phyloP scores from a whole-genome alignment of 37 sponge, comb jelly and placozoan genomes.

The Eunapius fragilis region DNA sequence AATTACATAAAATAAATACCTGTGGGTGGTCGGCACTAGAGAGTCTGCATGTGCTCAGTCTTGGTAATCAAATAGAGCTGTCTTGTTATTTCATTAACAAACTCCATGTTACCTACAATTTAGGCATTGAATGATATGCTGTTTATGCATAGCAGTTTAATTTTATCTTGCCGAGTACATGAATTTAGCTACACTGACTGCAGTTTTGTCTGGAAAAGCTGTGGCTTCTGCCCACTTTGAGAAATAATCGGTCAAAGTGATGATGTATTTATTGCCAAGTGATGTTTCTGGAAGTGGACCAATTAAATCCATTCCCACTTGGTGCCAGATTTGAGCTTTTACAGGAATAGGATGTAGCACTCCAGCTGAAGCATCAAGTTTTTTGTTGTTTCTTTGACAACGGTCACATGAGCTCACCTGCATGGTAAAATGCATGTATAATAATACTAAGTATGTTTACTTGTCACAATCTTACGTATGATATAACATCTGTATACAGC shows the following conservation, averaged over 20 bases:
- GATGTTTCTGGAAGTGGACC: slow-evolving; percentile 48
- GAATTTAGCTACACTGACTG: slow-evolving; percentile 31
- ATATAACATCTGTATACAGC: slow-evolving; percentile 19
- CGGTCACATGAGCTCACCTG: slow-evolving; percentile 37
- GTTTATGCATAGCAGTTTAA: background rate
- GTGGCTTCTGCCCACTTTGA: slow-evolving; percentile 66
- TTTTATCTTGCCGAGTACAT: slow-evolving; percentile 6
- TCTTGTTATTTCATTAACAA: background rate
- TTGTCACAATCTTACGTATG: slow-evolving; percentile 13
- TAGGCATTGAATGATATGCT: background rate
- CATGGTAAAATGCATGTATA: background rate
- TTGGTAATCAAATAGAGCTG: slow-evolving; percentile 17
- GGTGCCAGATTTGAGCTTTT: slow-evolving; percentile 15
- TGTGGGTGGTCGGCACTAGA: slow-evolving; percentile 29
- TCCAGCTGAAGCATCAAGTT: slow-evolving; percentile 22
- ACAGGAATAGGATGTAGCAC: slow-evolving; percentile 53
- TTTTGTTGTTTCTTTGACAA: slow-evolving; percentile 46
- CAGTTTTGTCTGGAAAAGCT: slow-evolving; percentile 27
- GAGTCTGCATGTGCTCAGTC: slow-evolving; percentile 24
- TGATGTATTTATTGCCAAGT: slow-evolving; percentile 35
- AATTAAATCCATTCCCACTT: slow-evolving; percentile 57
- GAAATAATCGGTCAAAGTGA: slow-evolving; percentile 50
- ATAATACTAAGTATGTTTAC: background rate
- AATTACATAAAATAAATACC: background rate
- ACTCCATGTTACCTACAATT: background rate